Evolutionary conservation across 2,888 invertebrate genomes (phyloP).

Genomic region (Pseudanteris insignis): DNA sequence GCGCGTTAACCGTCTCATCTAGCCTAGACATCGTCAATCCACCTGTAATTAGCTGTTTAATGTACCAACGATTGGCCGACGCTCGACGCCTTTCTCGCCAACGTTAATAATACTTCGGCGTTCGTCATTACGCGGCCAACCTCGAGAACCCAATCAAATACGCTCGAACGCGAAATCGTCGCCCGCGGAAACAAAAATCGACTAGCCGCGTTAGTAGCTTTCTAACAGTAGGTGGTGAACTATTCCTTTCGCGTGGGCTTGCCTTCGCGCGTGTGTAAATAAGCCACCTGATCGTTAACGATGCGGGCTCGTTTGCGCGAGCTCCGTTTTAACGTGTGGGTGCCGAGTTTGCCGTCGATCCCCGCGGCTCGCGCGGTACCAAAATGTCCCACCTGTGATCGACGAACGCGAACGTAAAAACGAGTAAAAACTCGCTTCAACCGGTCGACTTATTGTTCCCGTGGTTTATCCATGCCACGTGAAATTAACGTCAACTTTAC

Average conservation of each 20-base stretch:
- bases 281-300: conserved; percentile 43
- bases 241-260: conserved; percentile 36
- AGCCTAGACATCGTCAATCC: conserved; percentile 56
- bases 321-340: conserved; percentile 28
- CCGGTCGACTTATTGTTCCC: too few relatives aligned
- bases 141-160: neutral
- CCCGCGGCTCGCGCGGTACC: neutral
- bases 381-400: too few relatives aligned
- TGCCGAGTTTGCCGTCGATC: neutral
- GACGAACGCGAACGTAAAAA: too few relatives aligned
- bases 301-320: too few relatives aligned
- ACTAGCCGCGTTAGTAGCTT: conserved; percentile 30
- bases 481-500: neutral
- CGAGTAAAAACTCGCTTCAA: too few relatives aligned
- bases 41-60: conserved; percentile 63
- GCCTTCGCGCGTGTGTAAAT: conserved; percentile 35
- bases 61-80: conserved; percentile 43
- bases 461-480: too few relatives aligned
- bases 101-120: conserved; percentile 19
- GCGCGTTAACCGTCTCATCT: conserved; percentile 57
- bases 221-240: conserved; percentile 42
- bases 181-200: neutral
- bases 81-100: conserved; percentile 41
- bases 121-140: conserved; percentile 35
- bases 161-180: neutral